phyloP scores from a whole-genome alignment of 2,797 vertebrate genomes.

The Malurus leucopterus region DNA sequence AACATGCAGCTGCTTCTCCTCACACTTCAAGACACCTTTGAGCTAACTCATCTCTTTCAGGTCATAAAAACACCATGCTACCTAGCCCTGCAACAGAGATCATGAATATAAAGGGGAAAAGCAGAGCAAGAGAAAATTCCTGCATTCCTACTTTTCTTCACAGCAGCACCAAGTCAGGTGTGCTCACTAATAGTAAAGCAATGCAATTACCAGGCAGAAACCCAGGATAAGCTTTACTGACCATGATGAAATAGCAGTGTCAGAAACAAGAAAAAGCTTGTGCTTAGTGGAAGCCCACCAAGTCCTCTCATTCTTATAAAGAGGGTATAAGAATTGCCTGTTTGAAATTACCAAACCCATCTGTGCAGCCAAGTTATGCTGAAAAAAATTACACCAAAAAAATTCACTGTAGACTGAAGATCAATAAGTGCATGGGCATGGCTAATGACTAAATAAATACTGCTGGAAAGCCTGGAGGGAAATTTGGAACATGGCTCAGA shows the following conservation, averaged over 20 bases:
- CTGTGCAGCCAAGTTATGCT: background rate
- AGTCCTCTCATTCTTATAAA: background rate
- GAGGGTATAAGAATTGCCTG: background rate
- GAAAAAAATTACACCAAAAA: background rate
- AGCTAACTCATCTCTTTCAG: background rate
- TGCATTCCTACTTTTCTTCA: background rate
- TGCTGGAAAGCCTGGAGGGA: background rate
- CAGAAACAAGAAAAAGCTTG: background rate
- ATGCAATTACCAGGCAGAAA: background rate
- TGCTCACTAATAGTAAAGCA: background rate
- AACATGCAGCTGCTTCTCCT: background rate
- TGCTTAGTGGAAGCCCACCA: background rate
- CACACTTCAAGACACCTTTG: background rate
- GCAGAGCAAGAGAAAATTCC: background rate
- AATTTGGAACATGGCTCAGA: background rate
- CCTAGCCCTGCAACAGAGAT: background rate
- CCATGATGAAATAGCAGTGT: background rate
- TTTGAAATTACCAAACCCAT: background rate
- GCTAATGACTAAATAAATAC: background rate
- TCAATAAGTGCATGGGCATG: background rate
- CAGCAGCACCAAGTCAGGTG: background rate
- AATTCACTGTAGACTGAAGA: background rate
- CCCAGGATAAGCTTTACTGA: background rate
- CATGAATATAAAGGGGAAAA: background rate
- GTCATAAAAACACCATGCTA: background rate